Evolutionary conservation across 2,888 invertebrate species (phyloP).

Genomic region (Petrolisthes manimaculis): DNA sequence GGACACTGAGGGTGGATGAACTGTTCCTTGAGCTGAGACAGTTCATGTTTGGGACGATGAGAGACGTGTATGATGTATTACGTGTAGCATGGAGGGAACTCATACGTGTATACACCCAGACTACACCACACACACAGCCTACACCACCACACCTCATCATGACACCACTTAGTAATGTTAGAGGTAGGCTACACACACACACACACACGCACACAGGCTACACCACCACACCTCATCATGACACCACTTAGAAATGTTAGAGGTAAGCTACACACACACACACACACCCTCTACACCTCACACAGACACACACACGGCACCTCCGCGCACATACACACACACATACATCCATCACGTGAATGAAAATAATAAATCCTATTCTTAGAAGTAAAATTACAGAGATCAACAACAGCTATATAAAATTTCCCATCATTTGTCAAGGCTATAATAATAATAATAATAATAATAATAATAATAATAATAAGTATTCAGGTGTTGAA

Average conservation of each 20-base stretch:
- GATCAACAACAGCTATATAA: too few species aligned
- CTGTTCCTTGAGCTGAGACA: constrained; percentile 35
- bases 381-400: too few species aligned
- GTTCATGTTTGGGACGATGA: constrained; percentile 50
- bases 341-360: too few species aligned
- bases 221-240: background rate
- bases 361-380: too few species aligned
- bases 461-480: too few species aligned
- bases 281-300: background rate
- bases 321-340: background rate
- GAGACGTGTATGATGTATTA: constrained; percentile 28
- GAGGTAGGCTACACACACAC: constrained; percentile 17
- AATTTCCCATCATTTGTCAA: too few species aligned
- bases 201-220: background rate
- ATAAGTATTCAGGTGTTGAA: background rate
- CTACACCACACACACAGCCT: background rate
- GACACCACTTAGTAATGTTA: background rate
- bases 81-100: constrained; percentile 39
- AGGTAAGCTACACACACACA: constrained; percentile 1
- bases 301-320: background rate
- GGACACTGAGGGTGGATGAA: constrained; percentile 32
- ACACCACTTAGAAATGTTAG: background rate
- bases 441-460: too few species aligned
- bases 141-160: background rate
- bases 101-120: constrained; percentile 14